These are phyloP conservation scores for Parnassius mnemosyne DNA, from an alignment of 2,888 invertebrate species.

Conservation along the genomic window DNA sequence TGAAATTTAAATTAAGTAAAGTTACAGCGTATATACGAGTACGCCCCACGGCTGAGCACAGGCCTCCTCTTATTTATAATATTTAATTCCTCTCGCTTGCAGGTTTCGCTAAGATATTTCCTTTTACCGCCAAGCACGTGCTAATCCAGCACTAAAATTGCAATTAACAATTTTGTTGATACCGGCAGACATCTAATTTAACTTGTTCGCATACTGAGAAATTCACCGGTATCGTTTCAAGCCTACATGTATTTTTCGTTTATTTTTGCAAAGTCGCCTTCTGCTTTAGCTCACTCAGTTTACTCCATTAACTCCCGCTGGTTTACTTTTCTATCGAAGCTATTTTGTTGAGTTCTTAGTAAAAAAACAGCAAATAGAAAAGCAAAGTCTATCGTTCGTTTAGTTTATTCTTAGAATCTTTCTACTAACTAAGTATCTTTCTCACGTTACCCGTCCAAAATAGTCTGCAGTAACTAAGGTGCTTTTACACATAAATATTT, in stretches of 20 bases:
- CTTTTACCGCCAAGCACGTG: no score
- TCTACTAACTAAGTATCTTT: slow-evolving; percentile 16
- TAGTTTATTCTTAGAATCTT: slow-evolving; percentile 23
- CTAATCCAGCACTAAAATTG: no score
- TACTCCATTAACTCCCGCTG: slow-evolving; percentile 74
- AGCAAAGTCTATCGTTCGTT: slow-evolving; percentile 27
- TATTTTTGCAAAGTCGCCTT: slow-evolving; percentile 57
- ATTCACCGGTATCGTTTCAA: no score
- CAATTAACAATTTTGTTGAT: no score
- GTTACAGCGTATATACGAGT: no score
- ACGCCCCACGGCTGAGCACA: no score
- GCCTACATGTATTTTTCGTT: not conserved
- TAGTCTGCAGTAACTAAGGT: not conserved
- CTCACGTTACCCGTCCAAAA: slow-evolving; percentile 10
- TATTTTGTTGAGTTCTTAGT: slow-evolving; percentile 45
- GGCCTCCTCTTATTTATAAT: no score
- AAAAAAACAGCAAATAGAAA: slow-evolving; percentile 38
- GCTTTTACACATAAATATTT: not conserved
- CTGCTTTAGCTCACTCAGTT: slow-evolving; percentile 76
- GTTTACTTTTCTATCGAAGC: slow-evolving; percentile 55
- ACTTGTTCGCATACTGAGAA: no score
- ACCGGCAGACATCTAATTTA: no score
- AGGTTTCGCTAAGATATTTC: no score
- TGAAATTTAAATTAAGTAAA: no score
- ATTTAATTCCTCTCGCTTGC: no score